Percentiles rank a stretch among this genome's conserved stretches.
Evolutionary conservation across 2,113 vertebrate genomes (phyloP).

Genomic region (Syngnathoides biaculeatus): DNA sequence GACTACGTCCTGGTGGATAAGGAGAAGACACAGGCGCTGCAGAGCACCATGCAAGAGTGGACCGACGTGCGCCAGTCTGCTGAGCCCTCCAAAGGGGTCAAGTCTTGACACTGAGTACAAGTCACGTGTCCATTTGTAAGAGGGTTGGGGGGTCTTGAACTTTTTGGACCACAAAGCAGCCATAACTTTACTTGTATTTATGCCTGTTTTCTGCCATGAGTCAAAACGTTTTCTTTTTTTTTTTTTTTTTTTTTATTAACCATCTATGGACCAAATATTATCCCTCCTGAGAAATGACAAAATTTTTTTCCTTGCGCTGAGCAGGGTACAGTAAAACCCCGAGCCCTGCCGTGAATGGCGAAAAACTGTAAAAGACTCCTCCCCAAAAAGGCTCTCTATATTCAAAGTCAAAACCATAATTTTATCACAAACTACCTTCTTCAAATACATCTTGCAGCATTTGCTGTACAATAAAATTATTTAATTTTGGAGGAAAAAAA

Average conservation of each 20-base stretch:
- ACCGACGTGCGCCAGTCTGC: slow-evolving; percentile 94
- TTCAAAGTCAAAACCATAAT: too few species aligned
- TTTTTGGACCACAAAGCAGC: not conserved
- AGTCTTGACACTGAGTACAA: slow-evolving; percentile 73
- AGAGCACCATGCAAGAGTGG: slow-evolving; percentile 99
- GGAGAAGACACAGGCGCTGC: slow-evolving; percentile 94
- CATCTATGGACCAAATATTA: not conserved
- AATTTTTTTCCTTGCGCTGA: too few species aligned
- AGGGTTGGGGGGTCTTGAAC: not conserved
- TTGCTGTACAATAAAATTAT: not conserved
- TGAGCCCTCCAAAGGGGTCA: slow-evolving; percentile 84
- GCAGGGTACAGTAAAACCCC: too few species aligned
- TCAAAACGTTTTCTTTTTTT: not conserved
- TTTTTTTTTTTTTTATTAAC: too few species aligned
- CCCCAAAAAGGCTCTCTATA: too few species aligned
- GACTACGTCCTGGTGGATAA: slow-evolving; percentile 98
- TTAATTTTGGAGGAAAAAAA: too few species aligned
- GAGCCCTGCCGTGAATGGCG: too few species aligned
- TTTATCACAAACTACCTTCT: too few species aligned
- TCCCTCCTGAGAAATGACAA: not conserved
- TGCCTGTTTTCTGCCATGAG: not conserved
- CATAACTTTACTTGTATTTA: not conserved
- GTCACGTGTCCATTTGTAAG: not conserved
- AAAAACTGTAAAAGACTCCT: too few species aligned
- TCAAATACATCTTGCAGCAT: not conserved